Base-by-base conservation (phyloP, 2,888 invertebrate genomes). In the Toxonevra muliebris region DNA sequence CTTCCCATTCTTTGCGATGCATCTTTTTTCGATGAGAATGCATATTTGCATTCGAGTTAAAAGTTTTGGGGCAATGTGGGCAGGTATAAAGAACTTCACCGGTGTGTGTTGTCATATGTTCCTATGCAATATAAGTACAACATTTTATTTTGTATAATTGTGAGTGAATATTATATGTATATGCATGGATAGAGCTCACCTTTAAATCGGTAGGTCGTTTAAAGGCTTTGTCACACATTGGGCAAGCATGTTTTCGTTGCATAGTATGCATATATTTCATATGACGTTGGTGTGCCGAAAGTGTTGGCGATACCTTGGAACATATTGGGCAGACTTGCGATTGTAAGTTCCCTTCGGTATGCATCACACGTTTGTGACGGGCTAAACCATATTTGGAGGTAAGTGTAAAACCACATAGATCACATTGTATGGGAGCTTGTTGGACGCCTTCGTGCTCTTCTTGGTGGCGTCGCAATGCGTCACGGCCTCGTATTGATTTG, bases 201-300 rank as follows among this genome's bases (percentile, higher is more conserved):
- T 65, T 65, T 20, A 52, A 65, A 52, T 59, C 65, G 41, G 52
- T 59, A 30, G 58, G 58, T 20, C 65, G 59, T 43, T 65, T 65
- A 55, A 85, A 85, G 3, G 81, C 80, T 67, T 85, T 85, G 7
- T 80, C 79, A 68, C 84, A 85, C 76, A 84, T 80, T 1, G 78
- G 78, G 60, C 84, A 85, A 45, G 79, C 79, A 64, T 84, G 80
- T 4, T 74, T 77, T 3, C 80, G 78, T 3, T 79, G 76, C 57
- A 79, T 77, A 8, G 76, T 77, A 63, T 83, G 83, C 20, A 79
- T 80, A 66, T 82, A 83, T 42, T 80, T 77, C n/a, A 82, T 74
- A 65, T 83, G 82, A 17, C 79, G 79, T 67, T 76, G 78, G 63
- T 82, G 76, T 1, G 83, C 80, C 60, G 77, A 76, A 2, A 79